These are phyloP conservation scores for Tor tambroides DNA, from an alignment of 2,113 vertebrate species.

Conservation along the genomic window DNA sequence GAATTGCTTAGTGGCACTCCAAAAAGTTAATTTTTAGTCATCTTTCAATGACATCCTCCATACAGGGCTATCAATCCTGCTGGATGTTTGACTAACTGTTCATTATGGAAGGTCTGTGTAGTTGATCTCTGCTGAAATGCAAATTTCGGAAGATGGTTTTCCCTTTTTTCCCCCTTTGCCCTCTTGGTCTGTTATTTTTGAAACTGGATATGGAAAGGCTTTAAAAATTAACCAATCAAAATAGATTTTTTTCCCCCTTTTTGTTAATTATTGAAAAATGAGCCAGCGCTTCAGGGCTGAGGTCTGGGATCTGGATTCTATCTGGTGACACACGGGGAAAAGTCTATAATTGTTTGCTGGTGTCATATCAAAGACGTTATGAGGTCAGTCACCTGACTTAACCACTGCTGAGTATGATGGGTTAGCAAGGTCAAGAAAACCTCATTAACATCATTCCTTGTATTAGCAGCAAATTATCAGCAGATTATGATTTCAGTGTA, in stretches of 20 bases:
- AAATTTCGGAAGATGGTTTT: slow-evolving; percentile 57
- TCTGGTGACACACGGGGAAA: slow-evolving; percentile 39
- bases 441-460: slow-evolving; percentile 1
- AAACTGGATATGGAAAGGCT: slow-evolving; percentile 56
- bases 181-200: slow-evolving; percentile 53
- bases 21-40: slow-evolving; percentile 61
- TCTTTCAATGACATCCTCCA: slow-evolving; percentile 54
- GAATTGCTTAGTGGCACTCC: slow-evolving; percentile 63
- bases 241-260: slow-evolving; percentile 37
- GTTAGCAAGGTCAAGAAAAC: slow-evolving; percentile 22
- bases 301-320: slow-evolving; percentile 35
- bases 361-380: slow-evolving; percentile 23
- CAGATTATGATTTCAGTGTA: slow-evolving; percentile 20
- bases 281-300: slow-evolving; percentile 37
- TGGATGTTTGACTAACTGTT: slow-evolving; percentile 43
- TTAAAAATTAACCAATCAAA: slow-evolving; percentile 56
- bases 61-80: slow-evolving; percentile 16
- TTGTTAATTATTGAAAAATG: slow-evolving; percentile 44
- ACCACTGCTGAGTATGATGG: neutral
- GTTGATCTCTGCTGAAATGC: slow-evolving; percentile 24
- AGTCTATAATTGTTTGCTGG: slow-evolving; percentile 16
- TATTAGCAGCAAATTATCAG: slow-evolving; percentile 30
- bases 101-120: slow-evolving; percentile 24
- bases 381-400: slow-evolving; percentile 17
- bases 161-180: slow-evolving; percentile 24